Conservation (phyloP, 2,888 invertebrate genomes). For the Itoplectis maculator region DNA sequence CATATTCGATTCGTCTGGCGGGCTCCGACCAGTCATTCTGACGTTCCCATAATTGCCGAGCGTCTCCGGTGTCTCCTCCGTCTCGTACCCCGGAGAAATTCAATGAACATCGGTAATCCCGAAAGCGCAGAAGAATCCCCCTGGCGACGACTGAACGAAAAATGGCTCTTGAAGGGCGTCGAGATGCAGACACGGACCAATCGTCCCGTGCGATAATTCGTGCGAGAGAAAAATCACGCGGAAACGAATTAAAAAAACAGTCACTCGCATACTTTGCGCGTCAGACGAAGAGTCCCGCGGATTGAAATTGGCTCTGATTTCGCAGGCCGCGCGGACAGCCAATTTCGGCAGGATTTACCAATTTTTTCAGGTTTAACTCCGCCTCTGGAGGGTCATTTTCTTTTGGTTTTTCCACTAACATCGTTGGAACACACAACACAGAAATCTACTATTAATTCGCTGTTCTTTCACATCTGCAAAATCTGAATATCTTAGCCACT, state of each 20-base stretch:
- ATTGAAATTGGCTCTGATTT: conserved; percentile 76
- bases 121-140: conserved; percentile 33
- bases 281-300: conserved; percentile 75
- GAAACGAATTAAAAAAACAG: conserved; percentile 49
- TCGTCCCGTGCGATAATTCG: conserved; percentile 63
- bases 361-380: neutral
- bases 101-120: conserved; percentile 42
- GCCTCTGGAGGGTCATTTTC: neutral
- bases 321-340: conserved; percentile 72
- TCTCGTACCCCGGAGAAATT: conserved; percentile 44
- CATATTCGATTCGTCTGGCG: neutral
- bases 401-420: too few relatives aligned
- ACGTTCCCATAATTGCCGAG: conserved; percentile 77
- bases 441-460: too few relatives aligned
- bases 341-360: conserved; percentile 73
- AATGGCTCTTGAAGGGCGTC: conserved; percentile 50
- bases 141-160: conserved; percentile 30
- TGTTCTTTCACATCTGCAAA: too few relatives aligned
- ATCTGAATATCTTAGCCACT: too few relatives aligned
- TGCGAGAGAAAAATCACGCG: conserved; percentile 48
- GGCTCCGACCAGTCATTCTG: conserved; percentile 54
- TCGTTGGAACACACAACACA: too few relatives aligned
- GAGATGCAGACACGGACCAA: conserved; percentile 51
- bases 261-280: conserved; percentile 13
- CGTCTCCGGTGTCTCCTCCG: conserved; percentile 27